Conservation (phyloP, 2,888 invertebrate species). For the Pseudeuparius sepicola region DNA sequence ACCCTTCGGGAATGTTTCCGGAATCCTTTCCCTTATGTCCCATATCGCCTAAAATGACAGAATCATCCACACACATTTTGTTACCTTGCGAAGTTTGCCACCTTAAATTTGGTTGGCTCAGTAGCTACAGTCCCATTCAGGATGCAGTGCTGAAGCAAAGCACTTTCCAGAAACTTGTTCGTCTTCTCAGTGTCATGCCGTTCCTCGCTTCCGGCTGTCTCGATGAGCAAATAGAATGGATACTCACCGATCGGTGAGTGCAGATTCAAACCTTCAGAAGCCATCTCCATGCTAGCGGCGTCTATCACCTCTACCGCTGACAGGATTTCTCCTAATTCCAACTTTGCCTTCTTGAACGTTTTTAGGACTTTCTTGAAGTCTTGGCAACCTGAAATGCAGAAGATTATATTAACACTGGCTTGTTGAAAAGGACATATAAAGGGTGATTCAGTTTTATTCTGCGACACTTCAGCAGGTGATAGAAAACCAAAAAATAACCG, state of each 20-base stretch:
- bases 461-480: no score
- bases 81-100: slow-evolving; percentile 31
- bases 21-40: slow-evolving; percentile 74
- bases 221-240: slow-evolving; percentile 76
- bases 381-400: slow-evolving; percentile 50
- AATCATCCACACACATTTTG: slow-evolving; percentile 3
- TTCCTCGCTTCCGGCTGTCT: slow-evolving; percentile 76
- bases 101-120: slow-evolving; percentile 68
- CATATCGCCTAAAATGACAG: slow-evolving; percentile 56
- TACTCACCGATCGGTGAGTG: slow-evolving; percentile 53
- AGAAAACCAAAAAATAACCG: no score
- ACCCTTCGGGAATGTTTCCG: slow-evolving; percentile 62
- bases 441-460: no score
- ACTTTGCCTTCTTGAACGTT: slow-evolving; percentile 63
- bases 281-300: slow-evolving; percentile 53
- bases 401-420: neutral
- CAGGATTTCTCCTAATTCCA: slow-evolving; percentile 73
- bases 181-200: slow-evolving; percentile 82
- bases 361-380: slow-evolving; percentile 69
- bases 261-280: slow-evolving; percentile 49
- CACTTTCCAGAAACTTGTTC: slow-evolving; percentile 59
- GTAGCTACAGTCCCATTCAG: slow-evolving; percentile 73
- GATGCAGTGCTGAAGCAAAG: slow-evolving; percentile 60
- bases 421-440: neutral
- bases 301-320: slow-evolving; percentile 96